Evolutionary conservation across 2,888 invertebrate genomes (phyloP).

Genomic region (Agrotis clavis): DNA sequence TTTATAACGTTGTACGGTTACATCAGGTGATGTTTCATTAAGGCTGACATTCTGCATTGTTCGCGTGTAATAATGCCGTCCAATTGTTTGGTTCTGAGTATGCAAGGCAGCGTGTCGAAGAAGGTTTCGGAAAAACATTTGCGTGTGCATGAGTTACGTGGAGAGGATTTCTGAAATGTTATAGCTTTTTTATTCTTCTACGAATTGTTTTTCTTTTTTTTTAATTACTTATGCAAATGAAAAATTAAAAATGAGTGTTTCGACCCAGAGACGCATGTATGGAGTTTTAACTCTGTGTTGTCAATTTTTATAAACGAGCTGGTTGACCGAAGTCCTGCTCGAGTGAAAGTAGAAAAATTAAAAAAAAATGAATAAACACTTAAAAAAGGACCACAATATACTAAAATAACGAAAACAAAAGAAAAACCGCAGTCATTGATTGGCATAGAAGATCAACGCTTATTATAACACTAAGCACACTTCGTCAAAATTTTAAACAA

Average conservation of each 20-base stretch:
- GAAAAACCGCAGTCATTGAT: too few relatives aligned
- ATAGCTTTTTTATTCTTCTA: accelerated
- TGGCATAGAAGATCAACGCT: too few relatives aligned
- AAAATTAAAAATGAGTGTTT: not conserved
- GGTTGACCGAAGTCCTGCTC: too few relatives aligned
- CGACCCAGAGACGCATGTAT: too few relatives aligned
- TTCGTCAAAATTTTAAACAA: not conserved
- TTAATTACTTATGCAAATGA: not conserved
- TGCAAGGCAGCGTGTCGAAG: slow-evolving; percentile 29
- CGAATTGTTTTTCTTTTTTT: not conserved
- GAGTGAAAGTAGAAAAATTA: too few relatives aligned
- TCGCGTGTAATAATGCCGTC: slow-evolving; percentile 65
- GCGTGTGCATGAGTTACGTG: too few relatives aligned
- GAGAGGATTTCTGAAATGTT: not conserved
- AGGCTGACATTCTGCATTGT: slow-evolving; percentile 71
- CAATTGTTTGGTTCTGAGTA: slow-evolving; percentile 65
- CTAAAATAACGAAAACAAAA: too few relatives aligned
- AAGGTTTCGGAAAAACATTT: slow-evolving; percentile 13
- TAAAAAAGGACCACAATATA: too few relatives aligned
- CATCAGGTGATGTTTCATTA: slow-evolving; percentile 74
- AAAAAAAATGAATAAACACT: not conserved
- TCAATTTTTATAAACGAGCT: too few relatives aligned
- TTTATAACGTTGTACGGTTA: slow-evolving; percentile 71
- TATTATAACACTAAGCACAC: too few relatives aligned
- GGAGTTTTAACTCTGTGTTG: too few relatives aligned